Conservation (phyloP, 2,797 vertebrate species). For the Decapterus maruadsi region DNA sequence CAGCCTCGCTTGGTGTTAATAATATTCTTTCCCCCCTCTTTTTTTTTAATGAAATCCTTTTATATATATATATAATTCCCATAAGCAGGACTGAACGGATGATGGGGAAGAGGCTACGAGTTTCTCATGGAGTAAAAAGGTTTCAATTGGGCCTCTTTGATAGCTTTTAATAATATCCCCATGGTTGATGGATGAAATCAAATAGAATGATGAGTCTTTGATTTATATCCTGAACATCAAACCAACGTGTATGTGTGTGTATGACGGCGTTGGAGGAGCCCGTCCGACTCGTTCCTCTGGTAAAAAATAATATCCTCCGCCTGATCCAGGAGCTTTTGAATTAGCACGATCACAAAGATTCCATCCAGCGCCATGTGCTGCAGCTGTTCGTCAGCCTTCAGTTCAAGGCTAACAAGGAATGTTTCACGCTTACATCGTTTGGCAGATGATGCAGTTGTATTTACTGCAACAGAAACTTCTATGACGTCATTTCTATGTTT, state of each 20-base stretch:
- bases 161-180: slow-evolving; percentile 78
- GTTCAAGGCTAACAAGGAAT: not conserved
- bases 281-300: slow-evolving; percentile 47
- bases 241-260: slow-evolving; percentile 16
- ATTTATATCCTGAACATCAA: slow-evolving; percentile 73
- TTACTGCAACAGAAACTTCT: not conserved
- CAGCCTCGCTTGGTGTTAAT: slow-evolving; percentile 58
- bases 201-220: slow-evolving; percentile 82
- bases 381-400: not conserved
- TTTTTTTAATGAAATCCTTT: slow-evolving; percentile 67
- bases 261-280: slow-evolving; percentile 35
- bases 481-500: not conserved
- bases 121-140: slow-evolving; percentile 78
- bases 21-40: slow-evolving; percentile 45
- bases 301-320: slow-evolving; percentile 57
- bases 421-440: not conserved
- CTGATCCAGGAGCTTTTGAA: slow-evolving; percentile 62
- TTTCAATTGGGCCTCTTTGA: slow-evolving; percentile 81
- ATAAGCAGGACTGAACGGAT: slow-evolving; percentile 59
- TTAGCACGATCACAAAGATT: slow-evolving; percentile 63
- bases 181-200: slow-evolving; percentile 77
- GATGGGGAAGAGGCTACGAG: slow-evolving; percentile 41
- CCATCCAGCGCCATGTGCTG: slow-evolving; percentile 18
- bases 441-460: not conserved
- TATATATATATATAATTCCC: slow-evolving; percentile 55